These are phyloP conservation scores for Hymenochirus boettgeri DNA, from an alignment of 2,113 vertebrate species.

Conservation along the genomic window DNA sequence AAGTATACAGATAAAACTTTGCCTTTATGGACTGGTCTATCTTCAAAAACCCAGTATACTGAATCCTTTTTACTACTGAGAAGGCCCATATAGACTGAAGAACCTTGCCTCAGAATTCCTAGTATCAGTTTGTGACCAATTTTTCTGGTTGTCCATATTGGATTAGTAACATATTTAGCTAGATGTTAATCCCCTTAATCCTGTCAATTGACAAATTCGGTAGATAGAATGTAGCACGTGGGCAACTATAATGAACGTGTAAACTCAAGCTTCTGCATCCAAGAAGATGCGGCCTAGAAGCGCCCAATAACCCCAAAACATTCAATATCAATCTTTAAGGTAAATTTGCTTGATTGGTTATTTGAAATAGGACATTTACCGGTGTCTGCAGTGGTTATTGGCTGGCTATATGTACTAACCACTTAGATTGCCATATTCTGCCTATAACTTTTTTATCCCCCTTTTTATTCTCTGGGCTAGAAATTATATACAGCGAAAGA, in stretches of 20 bases:
- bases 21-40: too few species aligned
- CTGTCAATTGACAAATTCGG: neutral
- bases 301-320: conserved; percentile 49
- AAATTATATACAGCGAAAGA: conserved; percentile 30
- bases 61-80: too few species aligned
- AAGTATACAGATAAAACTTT: too few species aligned
- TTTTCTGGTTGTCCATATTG: neutral
- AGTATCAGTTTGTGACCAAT: neutral
- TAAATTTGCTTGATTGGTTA: conserved; percentile 70
- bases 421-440: conserved; percentile 15
- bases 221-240: conserved; percentile 35
- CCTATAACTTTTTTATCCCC: conserved; percentile 19
- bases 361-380: conserved; percentile 58
- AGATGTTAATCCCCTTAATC: neutral
- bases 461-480: neutral
- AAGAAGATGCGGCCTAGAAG: conserved; percentile 58
- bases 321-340: conserved; percentile 59
- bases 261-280: conserved; percentile 36
- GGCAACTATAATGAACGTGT: conserved; percentile 20
- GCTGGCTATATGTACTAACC: conserved; percentile 53
- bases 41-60: too few species aligned
- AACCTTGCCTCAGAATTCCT: neutral
- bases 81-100: neutral
- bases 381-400: conserved; percentile 59
- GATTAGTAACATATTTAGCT: neutral